phyloP scores from a whole-genome alignment of 35 echinoderm and acorn worm species.

The Diadema setosum region DNA sequence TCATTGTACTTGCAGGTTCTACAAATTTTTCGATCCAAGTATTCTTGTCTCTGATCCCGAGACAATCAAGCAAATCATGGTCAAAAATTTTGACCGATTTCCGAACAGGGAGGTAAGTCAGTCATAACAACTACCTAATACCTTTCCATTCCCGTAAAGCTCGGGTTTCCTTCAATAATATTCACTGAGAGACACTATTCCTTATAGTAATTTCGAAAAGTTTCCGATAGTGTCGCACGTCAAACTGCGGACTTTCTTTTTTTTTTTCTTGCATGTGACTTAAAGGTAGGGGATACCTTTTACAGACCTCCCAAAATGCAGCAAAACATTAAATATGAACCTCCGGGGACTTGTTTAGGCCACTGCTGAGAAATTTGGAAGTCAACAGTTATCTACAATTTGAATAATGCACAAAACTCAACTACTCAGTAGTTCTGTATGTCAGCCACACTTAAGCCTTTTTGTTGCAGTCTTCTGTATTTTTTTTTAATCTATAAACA shows the following conservation, averaged over 20 bases:
- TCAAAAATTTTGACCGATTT: background rate
- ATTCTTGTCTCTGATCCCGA: background rate
- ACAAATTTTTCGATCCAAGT: background rate
- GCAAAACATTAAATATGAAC: too few relatives aligned
- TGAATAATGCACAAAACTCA: too few relatives aligned
- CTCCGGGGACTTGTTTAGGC: too few relatives aligned
- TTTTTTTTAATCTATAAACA: too few relatives aligned
- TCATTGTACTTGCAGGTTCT: background rate
- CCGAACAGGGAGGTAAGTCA: background rate
- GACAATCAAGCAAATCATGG: constrained; percentile 3
- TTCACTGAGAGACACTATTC: background rate
- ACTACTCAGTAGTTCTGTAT: too few relatives aligned
- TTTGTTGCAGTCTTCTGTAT: too few relatives aligned
- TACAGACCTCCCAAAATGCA: too few relatives aligned
- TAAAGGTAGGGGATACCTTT: too few relatives aligned
- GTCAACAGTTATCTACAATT: too few relatives aligned
- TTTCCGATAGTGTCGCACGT: background rate
- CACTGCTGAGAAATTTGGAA: too few relatives aligned
- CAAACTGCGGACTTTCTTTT: background rate
- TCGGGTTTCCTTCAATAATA: background rate
- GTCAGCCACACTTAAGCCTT: too few relatives aligned
- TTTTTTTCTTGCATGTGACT: background rate
- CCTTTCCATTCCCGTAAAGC: background rate
- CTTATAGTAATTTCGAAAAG: background rate
- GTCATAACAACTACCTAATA: background rate